Conservation (phyloP, 1,140 invertebrate species). For the Diploscapter pachys region DNA sequence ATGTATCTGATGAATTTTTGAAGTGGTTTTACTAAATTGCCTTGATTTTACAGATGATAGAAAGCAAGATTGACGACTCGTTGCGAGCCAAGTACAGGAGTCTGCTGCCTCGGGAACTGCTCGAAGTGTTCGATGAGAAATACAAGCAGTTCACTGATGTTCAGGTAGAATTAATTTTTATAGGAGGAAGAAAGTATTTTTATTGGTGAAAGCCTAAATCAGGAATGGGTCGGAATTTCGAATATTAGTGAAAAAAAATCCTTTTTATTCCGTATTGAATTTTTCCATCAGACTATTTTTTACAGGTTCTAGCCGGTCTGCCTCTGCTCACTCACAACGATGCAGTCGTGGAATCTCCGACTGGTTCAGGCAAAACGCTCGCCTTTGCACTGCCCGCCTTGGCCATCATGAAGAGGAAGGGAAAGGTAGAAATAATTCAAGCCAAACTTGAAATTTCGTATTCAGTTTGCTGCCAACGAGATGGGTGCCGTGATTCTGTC, state of each 20-base stretch:
- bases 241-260: no score
- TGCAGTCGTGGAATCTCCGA: constrained; percentile 58
- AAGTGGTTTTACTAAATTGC: no score
- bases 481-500: constrained; percentile 41
- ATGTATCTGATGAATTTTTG: no score
- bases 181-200: background rate
- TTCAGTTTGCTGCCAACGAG: constrained; percentile 23
- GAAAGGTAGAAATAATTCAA: constrained; percentile 6
- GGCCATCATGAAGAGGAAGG: constrained; percentile 45
- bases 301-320: constrained; percentile 29
- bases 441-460: background rate
- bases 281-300: background rate
- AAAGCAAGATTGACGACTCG: background rate
- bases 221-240: background rate
- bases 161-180: constrained; percentile 2
- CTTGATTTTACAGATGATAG: background rate
- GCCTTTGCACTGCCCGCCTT: constrained; percentile 51
- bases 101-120: constrained; percentile 7
- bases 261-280: background rate
- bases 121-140: constrained; percentile 3
- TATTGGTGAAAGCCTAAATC: background rate
- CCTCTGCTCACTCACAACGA: constrained; percentile 37
- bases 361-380: constrained; percentile 55
- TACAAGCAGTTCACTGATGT: constrained; percentile 4
- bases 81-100: background rate